These are phyloP conservation scores for Torymus aiolomorphi DNA, from an alignment of 2,888 invertebrate species.

Conservation along the genomic window DNA sequence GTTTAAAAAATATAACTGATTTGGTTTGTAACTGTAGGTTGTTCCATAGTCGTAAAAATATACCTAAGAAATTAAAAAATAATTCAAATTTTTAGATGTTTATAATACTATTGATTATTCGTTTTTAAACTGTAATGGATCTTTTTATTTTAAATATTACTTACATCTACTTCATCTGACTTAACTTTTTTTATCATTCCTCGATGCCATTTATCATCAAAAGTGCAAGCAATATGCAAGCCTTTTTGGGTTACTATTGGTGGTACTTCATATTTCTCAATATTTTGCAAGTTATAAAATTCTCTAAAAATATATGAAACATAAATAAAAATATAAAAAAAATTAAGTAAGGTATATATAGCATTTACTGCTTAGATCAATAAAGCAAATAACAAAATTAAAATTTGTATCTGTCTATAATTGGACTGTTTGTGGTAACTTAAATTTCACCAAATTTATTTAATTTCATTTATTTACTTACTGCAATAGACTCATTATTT, in stretches of 20 bases:
- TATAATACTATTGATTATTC: too few relatives aligned
- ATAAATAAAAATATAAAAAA: slow-evolving; percentile 11
- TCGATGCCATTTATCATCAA: slow-evolving; percentile 68
- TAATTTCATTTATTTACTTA: too few relatives aligned
- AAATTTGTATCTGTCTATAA: too few relatives aligned
- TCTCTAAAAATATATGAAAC: slow-evolving; percentile 32
- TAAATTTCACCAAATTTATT: too few relatives aligned
- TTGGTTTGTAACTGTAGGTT: slow-evolving; percentile 60
- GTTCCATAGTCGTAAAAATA: slow-evolving; percentile 73
- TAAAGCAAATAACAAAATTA: too few relatives aligned
- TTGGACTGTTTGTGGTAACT: too few relatives aligned
- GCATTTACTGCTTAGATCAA: slow-evolving; percentile 1
- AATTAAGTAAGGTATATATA: slow-evolving; percentile 12
- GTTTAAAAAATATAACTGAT: slow-evolving; percentile 67
- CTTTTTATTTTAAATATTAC: slow-evolving; percentile 45
- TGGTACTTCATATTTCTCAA: slow-evolving; percentile 63
- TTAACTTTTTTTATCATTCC: slow-evolving; percentile 67
- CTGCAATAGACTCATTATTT: slow-evolving; percentile 68
- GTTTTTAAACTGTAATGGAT: too few relatives aligned
- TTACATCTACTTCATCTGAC: slow-evolving; percentile 66
- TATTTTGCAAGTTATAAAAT: slow-evolving; percentile 40
- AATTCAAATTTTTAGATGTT: background rate
- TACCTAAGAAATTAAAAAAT: slow-evolving; percentile 62
- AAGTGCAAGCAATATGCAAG: slow-evolving; percentile 68
- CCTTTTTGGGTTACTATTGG: slow-evolving; percentile 66